These are phyloP conservation scores for Torymus aiolomorphi DNA, from an alignment of 2,888 invertebrate species.

Conservation along the genomic window DNA sequence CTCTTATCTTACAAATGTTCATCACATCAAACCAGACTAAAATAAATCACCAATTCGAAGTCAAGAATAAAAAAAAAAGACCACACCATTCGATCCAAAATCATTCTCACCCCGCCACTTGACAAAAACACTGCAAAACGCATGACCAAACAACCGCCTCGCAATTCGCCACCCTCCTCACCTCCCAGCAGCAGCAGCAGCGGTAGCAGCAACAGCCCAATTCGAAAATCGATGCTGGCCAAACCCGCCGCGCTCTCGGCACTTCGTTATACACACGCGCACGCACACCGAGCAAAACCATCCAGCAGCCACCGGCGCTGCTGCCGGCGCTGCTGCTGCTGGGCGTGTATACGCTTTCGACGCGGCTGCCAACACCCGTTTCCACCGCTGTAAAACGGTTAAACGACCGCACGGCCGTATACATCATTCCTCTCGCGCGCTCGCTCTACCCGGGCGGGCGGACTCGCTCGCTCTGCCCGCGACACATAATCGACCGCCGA, in stretches of 20 bases:
- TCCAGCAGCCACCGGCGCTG: too few relatives aligned
- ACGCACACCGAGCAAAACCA: neutral
- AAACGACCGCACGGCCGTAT: slow-evolving; percentile 71
- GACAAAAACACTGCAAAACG: too few relatives aligned
- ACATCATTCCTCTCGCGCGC: slow-evolving; percentile 66
- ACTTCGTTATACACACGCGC: neutral
- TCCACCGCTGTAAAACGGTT: slow-evolving; percentile 69
- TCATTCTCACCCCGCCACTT: too few relatives aligned
- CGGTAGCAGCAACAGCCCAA: too few relatives aligned
- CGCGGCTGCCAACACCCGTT: slow-evolving; percentile 70
- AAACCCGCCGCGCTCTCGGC: neutral
- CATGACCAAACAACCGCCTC: too few relatives aligned
- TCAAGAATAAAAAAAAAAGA: too few relatives aligned
- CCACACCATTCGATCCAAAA: too few relatives aligned
- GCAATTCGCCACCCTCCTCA: too few relatives aligned
- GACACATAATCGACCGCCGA: slow-evolving; percentile 53
- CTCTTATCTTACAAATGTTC: too few relatives aligned
- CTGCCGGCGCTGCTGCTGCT: neutral
- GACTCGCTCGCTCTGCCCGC: slow-evolving; percentile 16
- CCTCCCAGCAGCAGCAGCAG: too few relatives aligned
- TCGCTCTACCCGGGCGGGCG: neutral
- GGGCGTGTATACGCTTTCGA: neutral
- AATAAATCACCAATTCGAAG: too few relatives aligned
- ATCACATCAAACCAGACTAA: too few relatives aligned
- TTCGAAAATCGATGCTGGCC: slow-evolving; percentile 26